Evolutionary conservation across 2,113 vertebrate genomes (phyloP), one percentile per base, ranked within the genome.

Genomic region (Thermophis baileyi): DNA sequence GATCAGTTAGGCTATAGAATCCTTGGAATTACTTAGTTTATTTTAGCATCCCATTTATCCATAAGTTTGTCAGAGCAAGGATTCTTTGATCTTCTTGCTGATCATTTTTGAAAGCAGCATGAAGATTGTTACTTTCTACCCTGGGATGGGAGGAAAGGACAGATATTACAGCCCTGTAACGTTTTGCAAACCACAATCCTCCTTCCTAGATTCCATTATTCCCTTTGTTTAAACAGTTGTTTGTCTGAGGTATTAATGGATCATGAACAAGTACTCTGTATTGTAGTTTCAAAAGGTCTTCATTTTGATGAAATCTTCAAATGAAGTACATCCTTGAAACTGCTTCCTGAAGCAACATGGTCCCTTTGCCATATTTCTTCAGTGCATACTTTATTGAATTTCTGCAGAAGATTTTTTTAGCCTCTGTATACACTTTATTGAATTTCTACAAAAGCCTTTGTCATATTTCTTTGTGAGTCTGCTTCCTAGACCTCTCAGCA

Each of bases 161-260:
- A 74, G 30, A 74, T 74, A 74, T 74, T n/a, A 74, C n/a, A 40
- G 69, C 69, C 16, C 69, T 81, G 69, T 40, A 40, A 40, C 40
- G 18, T 81, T 81, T 81, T 81, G 69, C 69, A 40, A 60, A 60
- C 46, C 11, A 40, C n/a, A 0, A 53, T 44, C 30, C 16, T 22
- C 44, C 5, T 40, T 9, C 69, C 69, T 40, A 81, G n/a, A n/a
- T 40, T 18, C n/a, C n/a, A 81, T 81, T 81, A 81, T 81, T 81
- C 16, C 16, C 88, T 57, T 85, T 4, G 18, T 95, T 91, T 87
- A 63, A 91, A 90, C 27, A 3, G 16, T 35, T n/a, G 44, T 40
- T 85, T 91, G 9, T 94, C 74, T 94, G 93, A 95, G 96, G 94
- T 96, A 95, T 94, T 94, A 85, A 91, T 93, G 85, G 89, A 5